Conservation (phyloP, 2,888 invertebrate genomes). For the Stenurella melanura region DNA sequence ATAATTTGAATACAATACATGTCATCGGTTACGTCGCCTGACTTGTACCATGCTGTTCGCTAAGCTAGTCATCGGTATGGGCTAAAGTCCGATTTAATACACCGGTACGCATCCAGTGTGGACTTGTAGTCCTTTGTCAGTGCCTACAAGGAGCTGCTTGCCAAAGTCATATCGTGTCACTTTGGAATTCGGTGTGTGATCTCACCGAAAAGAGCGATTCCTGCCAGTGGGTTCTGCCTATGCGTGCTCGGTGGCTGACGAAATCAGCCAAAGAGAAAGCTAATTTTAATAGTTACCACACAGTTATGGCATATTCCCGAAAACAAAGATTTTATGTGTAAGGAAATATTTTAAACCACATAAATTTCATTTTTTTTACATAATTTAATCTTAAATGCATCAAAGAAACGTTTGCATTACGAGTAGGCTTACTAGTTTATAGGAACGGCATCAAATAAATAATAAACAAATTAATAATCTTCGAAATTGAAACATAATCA, state of each 20-base stretch:
- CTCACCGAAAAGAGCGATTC: constrained; percentile 9
- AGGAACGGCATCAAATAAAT: too few relatives aligned
- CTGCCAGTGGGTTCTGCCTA: not conserved
- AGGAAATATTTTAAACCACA: too few relatives aligned
- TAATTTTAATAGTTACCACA: too few relatives aligned
- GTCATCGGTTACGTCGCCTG: constrained; percentile 60
- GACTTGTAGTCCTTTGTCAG: constrained; percentile 49
- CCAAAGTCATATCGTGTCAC: constrained; percentile 47
- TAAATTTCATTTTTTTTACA: too few relatives aligned
- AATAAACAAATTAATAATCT: too few relatives aligned
- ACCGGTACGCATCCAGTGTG: constrained; percentile 43
- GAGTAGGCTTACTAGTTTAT: too few relatives aligned
- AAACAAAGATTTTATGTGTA: too few relatives aligned
- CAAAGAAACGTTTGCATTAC: too few relatives aligned
- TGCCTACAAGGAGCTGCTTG: constrained; percentile 50
- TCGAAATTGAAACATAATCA: too few relatives aligned
- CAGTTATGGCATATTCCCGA: too few relatives aligned
- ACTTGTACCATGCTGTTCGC: constrained; percentile 48
- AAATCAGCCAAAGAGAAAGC: not conserved
- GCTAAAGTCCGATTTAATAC: constrained; percentile 45
- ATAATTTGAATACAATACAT: constrained; percentile 74
- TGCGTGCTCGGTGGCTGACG: not conserved
- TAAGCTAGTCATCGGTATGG: constrained; percentile 33
- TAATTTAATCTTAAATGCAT: too few relatives aligned
- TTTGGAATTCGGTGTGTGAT: constrained; percentile 48